Evolutionary conservation across 2,888 invertebrate species (phyloP).

Genomic region (Malthinus flaveolus): DNA sequence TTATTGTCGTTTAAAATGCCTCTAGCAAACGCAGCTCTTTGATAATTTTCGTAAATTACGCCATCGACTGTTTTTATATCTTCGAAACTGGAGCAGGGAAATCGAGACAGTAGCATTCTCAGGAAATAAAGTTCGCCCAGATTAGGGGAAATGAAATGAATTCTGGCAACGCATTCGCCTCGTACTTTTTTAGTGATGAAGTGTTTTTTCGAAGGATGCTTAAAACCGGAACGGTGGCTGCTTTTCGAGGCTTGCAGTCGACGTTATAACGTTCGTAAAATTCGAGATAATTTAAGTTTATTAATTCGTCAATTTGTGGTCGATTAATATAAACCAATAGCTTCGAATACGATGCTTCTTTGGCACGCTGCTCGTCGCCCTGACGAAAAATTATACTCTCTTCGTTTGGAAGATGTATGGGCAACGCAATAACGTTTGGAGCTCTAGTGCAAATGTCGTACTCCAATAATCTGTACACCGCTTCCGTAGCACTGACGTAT

Average conservation of each 20-base stretch:
- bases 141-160: neutral
- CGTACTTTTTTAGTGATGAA: neutral
- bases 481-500: neutral
- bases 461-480: neutral
- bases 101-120: neutral
- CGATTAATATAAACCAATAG: neutral
- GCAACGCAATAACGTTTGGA: neutral
- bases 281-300: neutral
- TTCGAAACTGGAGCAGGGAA: neutral
- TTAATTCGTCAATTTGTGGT: neutral
- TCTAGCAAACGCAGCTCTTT: neutral
- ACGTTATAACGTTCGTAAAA: neutral
- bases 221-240: neutral
- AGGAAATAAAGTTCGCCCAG: neutral
- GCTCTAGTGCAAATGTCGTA: neutral
- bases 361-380: neutral
- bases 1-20: neutral
- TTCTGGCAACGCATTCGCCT: neutral
- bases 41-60: neutral
- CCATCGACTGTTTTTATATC: neutral
- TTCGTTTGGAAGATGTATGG: neutral
- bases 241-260: neutral
- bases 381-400: neutral
- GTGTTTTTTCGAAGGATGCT: neutral
- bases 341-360: neutral